Evolutionary conservation across 2,888 invertebrate species (phyloP).

Genomic region (Aleiodes testaceus): DNA sequence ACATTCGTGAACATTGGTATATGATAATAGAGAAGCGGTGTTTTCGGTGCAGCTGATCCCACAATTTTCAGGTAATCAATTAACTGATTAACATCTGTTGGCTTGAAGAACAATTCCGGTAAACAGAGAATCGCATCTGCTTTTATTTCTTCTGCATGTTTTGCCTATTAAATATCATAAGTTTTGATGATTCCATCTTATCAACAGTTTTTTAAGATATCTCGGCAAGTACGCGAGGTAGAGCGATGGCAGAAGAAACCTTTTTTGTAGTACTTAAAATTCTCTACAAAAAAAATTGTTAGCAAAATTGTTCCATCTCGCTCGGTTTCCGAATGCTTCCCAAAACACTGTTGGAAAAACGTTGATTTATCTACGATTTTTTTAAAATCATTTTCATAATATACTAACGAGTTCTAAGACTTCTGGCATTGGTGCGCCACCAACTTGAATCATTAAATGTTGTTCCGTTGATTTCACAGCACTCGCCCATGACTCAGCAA

Average conservation of each 20-base stretch:
- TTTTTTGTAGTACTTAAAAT: no score
- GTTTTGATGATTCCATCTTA: no score
- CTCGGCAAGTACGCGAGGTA: no score
- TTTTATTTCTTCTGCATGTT: slow-evolving; percentile 79
- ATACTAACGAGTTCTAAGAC: slow-evolving; percentile 79
- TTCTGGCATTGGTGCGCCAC: slow-evolving; percentile 80
- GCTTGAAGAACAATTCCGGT: slow-evolving; percentile 86
- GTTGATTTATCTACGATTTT: no score
- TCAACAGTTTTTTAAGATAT: no score
- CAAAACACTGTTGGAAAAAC: no score
- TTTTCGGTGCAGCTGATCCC: slow-evolving; percentile 81
- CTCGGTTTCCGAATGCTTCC: no score
- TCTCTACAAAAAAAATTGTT: no score
- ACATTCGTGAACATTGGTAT: slow-evolving; percentile 84
- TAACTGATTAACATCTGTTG: slow-evolving; percentile 76
- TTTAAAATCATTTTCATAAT: neutral
- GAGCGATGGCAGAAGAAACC: no score
- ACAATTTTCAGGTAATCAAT: slow-evolving; percentile 81
- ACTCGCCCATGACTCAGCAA: slow-evolving; percentile 79
- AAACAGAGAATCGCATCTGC: slow-evolving; percentile 83
- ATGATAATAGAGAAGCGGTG: slow-evolving; percentile 89
- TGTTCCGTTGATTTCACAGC: slow-evolving; percentile 76
- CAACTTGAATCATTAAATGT: slow-evolving; percentile 83
- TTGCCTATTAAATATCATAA: slow-evolving; percentile 74
- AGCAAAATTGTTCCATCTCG: no score